Percentiles rank a stretch among this genome's conserved stretches.
Conservation (phyloP, 1,140 invertebrate genomes). For the Lepidotrigona ventralis region DNA sequence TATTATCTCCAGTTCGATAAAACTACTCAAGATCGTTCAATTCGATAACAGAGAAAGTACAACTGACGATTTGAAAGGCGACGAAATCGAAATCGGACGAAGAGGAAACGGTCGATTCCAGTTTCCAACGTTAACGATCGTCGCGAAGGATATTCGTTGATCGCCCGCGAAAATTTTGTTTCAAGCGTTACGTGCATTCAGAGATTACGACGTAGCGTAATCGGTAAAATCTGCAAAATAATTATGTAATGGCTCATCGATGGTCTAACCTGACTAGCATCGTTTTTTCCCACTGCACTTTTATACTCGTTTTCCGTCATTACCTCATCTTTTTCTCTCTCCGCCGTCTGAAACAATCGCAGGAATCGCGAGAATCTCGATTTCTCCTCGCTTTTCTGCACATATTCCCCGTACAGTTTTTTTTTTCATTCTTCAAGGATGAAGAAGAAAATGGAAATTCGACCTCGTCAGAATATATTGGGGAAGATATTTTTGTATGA, state of each 20-base stretch:
- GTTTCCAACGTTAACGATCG: not conserved
- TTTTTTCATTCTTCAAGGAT: not conserved
- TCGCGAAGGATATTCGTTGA: not conserved
- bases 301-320: not conserved
- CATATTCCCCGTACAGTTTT: not conserved
- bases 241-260: conserved; percentile 29
- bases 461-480: not conserved
- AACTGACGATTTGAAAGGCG: not conserved
- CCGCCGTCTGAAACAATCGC: not conserved
- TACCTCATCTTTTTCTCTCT: not conserved
- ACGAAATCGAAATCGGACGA: not conserved
- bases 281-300: conserved; percentile 3
- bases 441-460: not conserved
- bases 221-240: conserved; percentile 25
- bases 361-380: not conserved
- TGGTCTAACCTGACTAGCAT: not conserved
- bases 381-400: not conserved
- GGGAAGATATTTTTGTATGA: not conserved
- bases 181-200: conserved; percentile 11
- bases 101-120: not conserved
- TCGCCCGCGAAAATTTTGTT: not conserved
- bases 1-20: not conserved
- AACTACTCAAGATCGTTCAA: not conserved
- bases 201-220: not conserved
- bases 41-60: not conserved